Base-by-base conservation (phyloP, 2,797 vertebrate genomes). In the Hydrophis major region DNA sequence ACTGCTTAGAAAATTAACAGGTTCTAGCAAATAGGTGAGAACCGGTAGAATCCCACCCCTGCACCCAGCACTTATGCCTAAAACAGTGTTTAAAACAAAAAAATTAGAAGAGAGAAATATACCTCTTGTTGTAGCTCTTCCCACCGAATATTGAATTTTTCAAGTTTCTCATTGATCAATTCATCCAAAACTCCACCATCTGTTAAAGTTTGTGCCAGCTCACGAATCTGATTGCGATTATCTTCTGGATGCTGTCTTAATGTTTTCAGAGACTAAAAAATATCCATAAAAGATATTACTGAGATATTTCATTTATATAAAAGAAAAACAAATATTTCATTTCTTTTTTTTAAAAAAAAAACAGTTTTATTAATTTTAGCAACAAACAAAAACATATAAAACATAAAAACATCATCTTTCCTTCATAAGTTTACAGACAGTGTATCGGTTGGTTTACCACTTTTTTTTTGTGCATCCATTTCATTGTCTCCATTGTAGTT, bases 121-220 rank as follows among this genome's bases (percentile, higher is more conserved):
- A 99, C 99, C 98, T 99, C 98, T 66, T 98, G 98, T 95, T 99
- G 98, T 0, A 99, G 98, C 87, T 99, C 99, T 93, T 99, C 98
- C 99, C 99, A 99, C 89, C 98, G 98, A 42, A 97, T 98, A 97
- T 99, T 99, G 97, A 99, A 99, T 25, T 98, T 98, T 8, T 99
- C 98, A 28, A 99, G 97, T 95, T 99, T 99, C 90, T 99, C 98
- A 94, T 98, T 98, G 94, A 99, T 99, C 87, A 99, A 94, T 91
- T 99, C 99, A 95, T 99, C 99, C 97, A 99, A 98, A 90, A 99
- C 98, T n/a, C 99, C 98, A 18, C 99, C 99, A 94, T 99, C 99
- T 97, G 98, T 99, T 97, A 99, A 97, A 2, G 99, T 99, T 97
- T 99, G 99, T 92, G 99, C 98, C 97, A 99, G 96, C 92, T 99